These are phyloP conservation scores for Anhinga anhinga DNA, from an alignment of 2,113 vertebrate species.

Conservation along the genomic window DNA sequence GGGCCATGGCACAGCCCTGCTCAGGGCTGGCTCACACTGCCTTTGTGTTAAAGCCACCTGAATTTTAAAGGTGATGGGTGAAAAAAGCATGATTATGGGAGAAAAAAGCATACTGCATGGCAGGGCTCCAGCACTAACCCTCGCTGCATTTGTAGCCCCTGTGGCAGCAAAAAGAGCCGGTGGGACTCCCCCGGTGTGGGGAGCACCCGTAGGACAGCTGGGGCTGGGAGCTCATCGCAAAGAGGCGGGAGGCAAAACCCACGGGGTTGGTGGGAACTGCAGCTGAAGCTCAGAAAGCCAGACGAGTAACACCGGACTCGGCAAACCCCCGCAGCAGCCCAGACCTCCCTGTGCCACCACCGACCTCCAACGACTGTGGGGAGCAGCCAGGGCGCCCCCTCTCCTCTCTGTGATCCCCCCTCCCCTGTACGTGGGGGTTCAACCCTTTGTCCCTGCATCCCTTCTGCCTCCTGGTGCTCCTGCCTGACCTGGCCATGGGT, in stretches of 20 bases:
- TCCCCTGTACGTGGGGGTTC: no score
- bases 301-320: accelerated
- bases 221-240: neutral
- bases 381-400: neutral
- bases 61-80: neutral
- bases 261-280: neutral
- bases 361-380: neutral
- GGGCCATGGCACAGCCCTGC: neutral
- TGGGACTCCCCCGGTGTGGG: neutral
- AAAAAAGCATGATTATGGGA: no score
- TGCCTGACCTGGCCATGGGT: no score
- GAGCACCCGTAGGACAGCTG: neutral
- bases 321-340: neutral
- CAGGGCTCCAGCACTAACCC: neutral
- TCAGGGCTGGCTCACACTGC: neutral
- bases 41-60: no score
- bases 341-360: neutral
- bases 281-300: neutral
- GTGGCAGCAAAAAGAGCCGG: neutral
- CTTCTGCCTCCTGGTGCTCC: neutral
- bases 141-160: neutral
- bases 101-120: no score
- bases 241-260: neutral
- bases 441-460: neutral
- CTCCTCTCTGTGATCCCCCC: neutral